phyloP scores from a whole-genome alignment of 2,113 vertebrate genomes.

The Xenopus borealis region DNA sequence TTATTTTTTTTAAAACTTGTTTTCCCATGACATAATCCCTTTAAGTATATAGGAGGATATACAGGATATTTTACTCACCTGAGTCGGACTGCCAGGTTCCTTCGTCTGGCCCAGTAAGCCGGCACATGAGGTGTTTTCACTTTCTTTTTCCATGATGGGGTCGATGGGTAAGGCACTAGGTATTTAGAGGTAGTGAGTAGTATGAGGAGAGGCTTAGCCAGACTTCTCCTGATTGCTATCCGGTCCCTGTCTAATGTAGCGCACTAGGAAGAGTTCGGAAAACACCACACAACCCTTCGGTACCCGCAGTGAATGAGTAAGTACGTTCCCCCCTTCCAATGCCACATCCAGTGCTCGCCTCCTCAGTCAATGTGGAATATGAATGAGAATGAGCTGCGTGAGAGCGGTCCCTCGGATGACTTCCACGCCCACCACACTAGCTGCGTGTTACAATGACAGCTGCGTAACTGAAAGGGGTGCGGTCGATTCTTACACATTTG shows the following conservation, averaged over 20 bases:
- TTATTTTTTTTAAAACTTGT: too few species aligned
- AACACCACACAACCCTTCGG: neutral
- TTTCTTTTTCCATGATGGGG: neutral
- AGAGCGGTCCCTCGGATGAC: neutral
- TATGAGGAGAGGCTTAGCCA: neutral
- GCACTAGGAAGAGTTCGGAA: too few species aligned
- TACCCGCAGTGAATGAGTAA: neutral
- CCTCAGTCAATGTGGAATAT: neutral
- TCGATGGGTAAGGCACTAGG: neutral
- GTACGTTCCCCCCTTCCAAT: neutral
- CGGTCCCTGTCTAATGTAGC: too few species aligned
- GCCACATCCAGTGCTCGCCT: neutral
- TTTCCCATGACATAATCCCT: too few species aligned
- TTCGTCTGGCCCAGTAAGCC: constrained; percentile 35
- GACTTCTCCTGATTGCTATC: too few species aligned
- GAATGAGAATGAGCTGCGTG: neutral
- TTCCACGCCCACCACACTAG: neutral
- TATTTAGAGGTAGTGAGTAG: neutral
- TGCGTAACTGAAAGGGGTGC: too few species aligned
- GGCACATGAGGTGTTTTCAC: constrained; percentile 27
- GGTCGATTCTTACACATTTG: too few species aligned
- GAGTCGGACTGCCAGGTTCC: neutral
- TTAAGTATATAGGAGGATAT: too few species aligned
- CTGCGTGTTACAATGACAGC: too few species aligned
- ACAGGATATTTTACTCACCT: neutral